phyloP scores from a whole-genome alignment of 2,113 vertebrate species.

The Chlamydotis undulata region DNA sequence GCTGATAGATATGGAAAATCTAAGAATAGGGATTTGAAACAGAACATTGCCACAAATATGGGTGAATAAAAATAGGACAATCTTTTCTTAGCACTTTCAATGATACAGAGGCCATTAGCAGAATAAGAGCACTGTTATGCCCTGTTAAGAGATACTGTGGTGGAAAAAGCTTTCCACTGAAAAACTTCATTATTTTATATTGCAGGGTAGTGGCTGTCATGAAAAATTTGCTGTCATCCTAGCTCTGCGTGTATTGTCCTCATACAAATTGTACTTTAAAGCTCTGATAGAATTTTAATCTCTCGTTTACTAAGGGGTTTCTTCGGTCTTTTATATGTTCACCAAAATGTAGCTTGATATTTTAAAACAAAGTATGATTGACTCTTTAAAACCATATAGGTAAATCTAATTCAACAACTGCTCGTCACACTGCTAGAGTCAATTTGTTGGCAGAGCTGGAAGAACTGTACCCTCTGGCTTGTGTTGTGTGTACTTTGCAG shows the following conservation, averaged over 20 bases:
- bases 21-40: neutral
- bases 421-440: neutral
- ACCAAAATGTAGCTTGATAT: neutral
- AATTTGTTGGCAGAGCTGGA: neutral
- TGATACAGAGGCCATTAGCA: neutral
- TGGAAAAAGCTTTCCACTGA: neutral
- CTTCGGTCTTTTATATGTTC: neutral
- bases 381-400: neutral
- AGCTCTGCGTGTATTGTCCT: neutral
- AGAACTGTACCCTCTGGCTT: neutral
- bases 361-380: neutral
- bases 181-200: neutral
- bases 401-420: neutral
- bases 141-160: neutral
- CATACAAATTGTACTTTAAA: neutral
- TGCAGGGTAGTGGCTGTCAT: neutral
- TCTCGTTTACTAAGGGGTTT: neutral
- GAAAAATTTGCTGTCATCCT: neutral
- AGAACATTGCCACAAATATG: neutral
- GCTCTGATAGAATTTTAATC: neutral
- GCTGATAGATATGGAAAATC: neutral
- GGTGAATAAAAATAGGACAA: neutral
- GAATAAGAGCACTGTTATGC: neutral
- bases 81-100: slow-evolving; percentile 16
- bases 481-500: neutral